Evolutionary conservation across 2,113 vertebrate genomes (phyloP).

Genomic region (Abramis brama): DNA sequence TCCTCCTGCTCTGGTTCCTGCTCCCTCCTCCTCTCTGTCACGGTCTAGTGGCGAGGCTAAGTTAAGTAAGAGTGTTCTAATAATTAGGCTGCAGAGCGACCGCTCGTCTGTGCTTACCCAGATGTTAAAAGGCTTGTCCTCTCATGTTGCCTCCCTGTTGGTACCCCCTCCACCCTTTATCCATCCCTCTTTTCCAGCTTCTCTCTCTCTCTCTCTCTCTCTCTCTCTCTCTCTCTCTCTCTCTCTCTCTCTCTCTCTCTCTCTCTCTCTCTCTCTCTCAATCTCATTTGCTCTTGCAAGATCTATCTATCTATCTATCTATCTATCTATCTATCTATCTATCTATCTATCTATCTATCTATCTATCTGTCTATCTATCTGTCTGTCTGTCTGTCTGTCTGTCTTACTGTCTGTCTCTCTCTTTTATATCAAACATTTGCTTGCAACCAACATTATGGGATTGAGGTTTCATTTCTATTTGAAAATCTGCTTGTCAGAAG

Average conservation of each 20-base stretch:
- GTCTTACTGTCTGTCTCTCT: not conserved
- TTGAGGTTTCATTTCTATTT: not conserved
- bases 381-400: not conserved
- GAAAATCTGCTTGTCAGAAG: slow-evolving; percentile 2
- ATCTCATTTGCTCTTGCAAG: too few relatives aligned
- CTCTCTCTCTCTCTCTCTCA: too few relatives aligned
- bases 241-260: not conserved
- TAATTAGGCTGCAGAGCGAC: slow-evolving; percentile 84
- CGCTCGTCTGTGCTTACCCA: slow-evolving; percentile 89
- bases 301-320: not conserved
- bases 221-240: not conserved
- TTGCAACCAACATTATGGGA: not conserved
- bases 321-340: not conserved
- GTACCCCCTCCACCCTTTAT: slow-evolving; percentile 65
- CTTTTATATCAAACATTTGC: not conserved
- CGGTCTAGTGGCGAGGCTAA: slow-evolving; percentile 81
- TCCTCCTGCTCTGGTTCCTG: slow-evolving; percentile 27
- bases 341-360: not conserved
- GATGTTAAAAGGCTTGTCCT: slow-evolving; percentile 90
- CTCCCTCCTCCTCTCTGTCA: slow-evolving; percentile 68
- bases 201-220: not conserved
- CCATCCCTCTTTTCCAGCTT: slow-evolving; percentile 17
- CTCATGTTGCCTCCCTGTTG: slow-evolving; percentile 75
- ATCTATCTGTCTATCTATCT: not conserved
- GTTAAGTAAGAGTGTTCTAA: slow-evolving; percentile 91